phyloP scores from a whole-genome alignment of 2,797 vertebrate genomes.

The Clarias laeviceps region DNA sequence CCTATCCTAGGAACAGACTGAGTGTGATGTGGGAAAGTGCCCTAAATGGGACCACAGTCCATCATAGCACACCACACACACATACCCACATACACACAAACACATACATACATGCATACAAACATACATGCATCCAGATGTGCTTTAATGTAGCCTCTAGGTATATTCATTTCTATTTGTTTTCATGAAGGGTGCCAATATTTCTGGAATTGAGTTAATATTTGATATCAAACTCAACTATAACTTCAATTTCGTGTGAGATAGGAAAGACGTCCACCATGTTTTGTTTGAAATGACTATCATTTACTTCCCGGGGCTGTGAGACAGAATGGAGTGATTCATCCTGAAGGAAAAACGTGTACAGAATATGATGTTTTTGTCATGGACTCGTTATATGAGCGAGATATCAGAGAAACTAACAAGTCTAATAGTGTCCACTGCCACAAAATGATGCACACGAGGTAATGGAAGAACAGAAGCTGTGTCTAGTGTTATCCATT shows the following conservation, averaged over 20 bases:
- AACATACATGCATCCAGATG: neutral
- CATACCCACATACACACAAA: neutral
- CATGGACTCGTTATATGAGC: neutral
- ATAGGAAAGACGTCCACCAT: neutral
- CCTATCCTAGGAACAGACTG: neutral
- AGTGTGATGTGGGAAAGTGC: neutral
- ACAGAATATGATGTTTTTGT: neutral
- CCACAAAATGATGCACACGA: neutral
- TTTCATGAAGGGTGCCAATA: conserved; percentile 11
- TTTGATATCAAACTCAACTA: conserved; percentile 17
- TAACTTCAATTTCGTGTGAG: neutral
- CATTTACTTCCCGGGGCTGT: conserved; percentile 11
- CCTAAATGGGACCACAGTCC: neutral
- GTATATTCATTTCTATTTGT: neutral
- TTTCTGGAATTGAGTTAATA: neutral
- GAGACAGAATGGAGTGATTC: neutral
- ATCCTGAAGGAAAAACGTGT: neutral
- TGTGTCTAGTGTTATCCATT: neutral
- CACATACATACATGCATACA: too few relatives aligned
- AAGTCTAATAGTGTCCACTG: neutral
- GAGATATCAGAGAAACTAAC: neutral
- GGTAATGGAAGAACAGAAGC: neutral
- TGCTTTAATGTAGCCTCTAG: neutral
- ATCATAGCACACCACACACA: neutral
- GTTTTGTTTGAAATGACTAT: conserved; percentile 18